Evolutionary conservation across 2,113 vertebrate species (phyloP), one percentile per base, ranked within the genome.

Genomic region (Seriola rivoliana): DNA sequence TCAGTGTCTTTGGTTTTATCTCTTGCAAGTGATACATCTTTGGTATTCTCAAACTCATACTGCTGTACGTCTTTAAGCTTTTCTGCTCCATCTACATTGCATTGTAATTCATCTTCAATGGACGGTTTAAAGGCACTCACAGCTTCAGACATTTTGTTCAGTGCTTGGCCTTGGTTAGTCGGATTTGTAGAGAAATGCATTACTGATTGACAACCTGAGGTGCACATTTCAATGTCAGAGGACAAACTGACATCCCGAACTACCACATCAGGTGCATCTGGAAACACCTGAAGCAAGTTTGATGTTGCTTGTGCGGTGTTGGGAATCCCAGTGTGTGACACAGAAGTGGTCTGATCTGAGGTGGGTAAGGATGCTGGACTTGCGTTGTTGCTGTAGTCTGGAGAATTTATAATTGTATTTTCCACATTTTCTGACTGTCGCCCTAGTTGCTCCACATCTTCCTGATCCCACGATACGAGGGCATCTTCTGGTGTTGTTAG

Each of bases 1-100:
- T 85, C 82, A 9, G 36, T 1, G 21, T 34, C 79, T 93, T 93
- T 90, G 58, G 82, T 80, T 85, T 82, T 85, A 68, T 88, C 83
- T 62, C 16, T 57, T 36, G 54, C 40, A 40, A 68, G 34, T 46
- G 79, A 78, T 2, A 8, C 5, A 36, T 70, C 78, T 71, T 91
- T 85, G 40, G 75, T 16, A 44, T 80, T 86, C 8, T 62, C 67
- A 62, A 67, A 67, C 48, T 44, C 67, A 79, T 5, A 66, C 3
- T 42, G 65, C 36, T 84, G 67, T 2, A n/a, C 36, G 7, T 67
- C 71, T 66, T 57, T 58, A 8, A 67, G 21, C 42, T 55, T 73
- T 57, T 68, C 63, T 34, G 62, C 52, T 60, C 25, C 38, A 38
- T 84, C 32, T 3, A 40, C 5, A 63, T n/a, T 60, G 62, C 71